Conservation (phyloP, 2,113 vertebrate genomes). For the Oncorhynchus clarkii region DNA sequence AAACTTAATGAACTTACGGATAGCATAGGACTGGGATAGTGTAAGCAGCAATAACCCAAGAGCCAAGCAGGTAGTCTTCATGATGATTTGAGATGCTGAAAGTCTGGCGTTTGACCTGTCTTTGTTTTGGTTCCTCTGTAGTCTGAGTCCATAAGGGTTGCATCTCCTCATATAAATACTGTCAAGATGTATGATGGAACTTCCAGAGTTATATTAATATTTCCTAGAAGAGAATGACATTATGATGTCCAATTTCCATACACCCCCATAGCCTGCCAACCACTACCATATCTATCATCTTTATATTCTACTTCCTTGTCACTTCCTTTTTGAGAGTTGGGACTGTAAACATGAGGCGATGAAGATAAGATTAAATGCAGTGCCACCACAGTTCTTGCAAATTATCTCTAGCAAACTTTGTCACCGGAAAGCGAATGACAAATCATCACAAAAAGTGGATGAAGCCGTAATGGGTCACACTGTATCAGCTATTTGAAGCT, state of each 20-base stretch:
- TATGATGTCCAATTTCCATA: background rate
- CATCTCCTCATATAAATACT: conserved; percentile 1
- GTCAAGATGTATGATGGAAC: background rate
- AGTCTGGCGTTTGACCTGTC: background rate
- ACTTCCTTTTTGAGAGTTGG: background rate
- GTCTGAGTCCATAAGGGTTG: background rate
- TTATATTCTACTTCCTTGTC: background rate
- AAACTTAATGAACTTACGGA: conserved; percentile 28
- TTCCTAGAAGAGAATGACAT: background rate
- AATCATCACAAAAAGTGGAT: background rate
- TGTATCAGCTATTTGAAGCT: no score
- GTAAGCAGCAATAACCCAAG: conserved; percentile 27
- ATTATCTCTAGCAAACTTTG: background rate
- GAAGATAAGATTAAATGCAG: background rate
- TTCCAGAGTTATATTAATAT: background rate
- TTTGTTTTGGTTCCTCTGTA: background rate
- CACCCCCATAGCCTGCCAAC: background rate
- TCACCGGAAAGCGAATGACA: background rate
- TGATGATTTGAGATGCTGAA: conserved; percentile 17
- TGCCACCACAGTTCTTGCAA: background rate
- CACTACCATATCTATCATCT: background rate
- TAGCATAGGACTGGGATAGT: conserved; percentile 21
- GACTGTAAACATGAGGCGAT: background rate
- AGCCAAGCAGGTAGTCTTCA: conserved; percentile 41
- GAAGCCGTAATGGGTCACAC: no score